A percentile compares a stretch with the other conserved stretches of the same genome.
phyloP scores from a whole-genome alignment of 2,113 vertebrate genomes.

The Rafetus swinhoei region DNA sequence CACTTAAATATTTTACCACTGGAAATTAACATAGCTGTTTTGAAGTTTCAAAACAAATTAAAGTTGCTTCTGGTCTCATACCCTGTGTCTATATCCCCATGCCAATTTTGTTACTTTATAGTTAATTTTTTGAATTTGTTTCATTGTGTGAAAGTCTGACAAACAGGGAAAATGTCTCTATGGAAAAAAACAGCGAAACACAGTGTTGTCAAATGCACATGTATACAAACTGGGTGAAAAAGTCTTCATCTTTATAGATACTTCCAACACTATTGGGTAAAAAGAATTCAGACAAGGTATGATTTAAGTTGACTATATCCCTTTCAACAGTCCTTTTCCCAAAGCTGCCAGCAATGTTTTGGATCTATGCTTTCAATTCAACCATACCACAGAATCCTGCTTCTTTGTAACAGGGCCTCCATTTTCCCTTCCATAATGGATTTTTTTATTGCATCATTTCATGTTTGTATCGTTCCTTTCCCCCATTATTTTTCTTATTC shows the following conservation, averaged over 20 bases:
- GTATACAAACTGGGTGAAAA: background rate
- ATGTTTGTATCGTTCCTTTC: background rate
- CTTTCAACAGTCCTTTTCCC: background rate
- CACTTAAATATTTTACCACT: background rate
- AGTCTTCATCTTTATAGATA: background rate
- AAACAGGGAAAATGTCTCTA: background rate
- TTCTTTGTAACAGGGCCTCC: background rate
- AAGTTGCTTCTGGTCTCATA: background rate
- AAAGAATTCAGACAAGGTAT: background rate
- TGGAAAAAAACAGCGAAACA: background rate
- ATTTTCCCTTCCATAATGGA: background rate
- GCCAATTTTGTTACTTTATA: background rate
- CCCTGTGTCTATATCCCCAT: background rate
- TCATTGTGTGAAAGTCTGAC: background rate
- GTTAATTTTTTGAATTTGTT: background rate
- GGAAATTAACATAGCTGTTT: background rate
- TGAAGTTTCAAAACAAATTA: background rate
- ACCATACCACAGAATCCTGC: background rate
- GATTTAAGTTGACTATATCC: too few relatives aligned
- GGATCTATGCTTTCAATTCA: background rate
- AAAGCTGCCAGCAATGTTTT: background rate
- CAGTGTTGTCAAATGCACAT: fast-evolving
- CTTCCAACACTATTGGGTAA: background rate
- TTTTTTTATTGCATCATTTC: background rate
- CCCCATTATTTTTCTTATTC: background rate